These are phyloP conservation scores for Aphodius sticticus DNA, from an alignment of 2,888 invertebrate genomes.

Conservation along the genomic window DNA sequence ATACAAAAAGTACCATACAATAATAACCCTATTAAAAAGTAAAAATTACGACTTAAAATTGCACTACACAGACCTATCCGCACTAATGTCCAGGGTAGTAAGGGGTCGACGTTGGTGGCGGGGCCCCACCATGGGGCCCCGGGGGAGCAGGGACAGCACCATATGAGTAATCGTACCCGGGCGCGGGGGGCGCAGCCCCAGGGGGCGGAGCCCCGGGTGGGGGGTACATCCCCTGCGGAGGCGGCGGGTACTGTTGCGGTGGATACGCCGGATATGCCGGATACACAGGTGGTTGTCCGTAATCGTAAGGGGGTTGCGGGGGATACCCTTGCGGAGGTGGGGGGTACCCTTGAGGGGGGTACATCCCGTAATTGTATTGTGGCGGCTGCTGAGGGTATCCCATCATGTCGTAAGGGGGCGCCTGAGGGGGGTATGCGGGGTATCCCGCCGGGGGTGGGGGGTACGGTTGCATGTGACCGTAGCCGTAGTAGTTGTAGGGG, in stretches of 20 bases:
- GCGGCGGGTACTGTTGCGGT: conserved; percentile 51
- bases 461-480: conserved; percentile 53
- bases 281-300: conserved; percentile 45
- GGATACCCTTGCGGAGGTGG: conserved; percentile 51
- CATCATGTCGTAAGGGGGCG: conserved; percentile 55
- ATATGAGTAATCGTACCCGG: conserved; percentile 52
- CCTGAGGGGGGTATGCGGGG: conserved; percentile 46
- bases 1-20: not conserved
- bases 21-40: not conserved
- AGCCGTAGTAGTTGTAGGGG: conserved; percentile 50
- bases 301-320: conserved; percentile 46
- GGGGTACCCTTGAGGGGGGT: conserved; percentile 52
- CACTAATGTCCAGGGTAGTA: conserved; percentile 39
- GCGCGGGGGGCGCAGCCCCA: conserved; percentile 49
- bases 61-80: conserved; percentile 30
- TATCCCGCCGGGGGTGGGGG: conserved; percentile 46
- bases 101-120: conserved; percentile 38
- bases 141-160: conserved; percentile 37
- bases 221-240: conserved; percentile 50
- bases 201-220: conserved; percentile 46
- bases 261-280: conserved; percentile 51
- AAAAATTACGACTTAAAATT: conserved; percentile 21
- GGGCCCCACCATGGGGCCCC: conserved; percentile 30
- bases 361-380: conserved; percentile 50
- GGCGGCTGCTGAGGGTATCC: conserved; percentile 49